phyloP scores from a whole-genome alignment of 2,888 invertebrate species.

The Leucophenga montana region DNA sequence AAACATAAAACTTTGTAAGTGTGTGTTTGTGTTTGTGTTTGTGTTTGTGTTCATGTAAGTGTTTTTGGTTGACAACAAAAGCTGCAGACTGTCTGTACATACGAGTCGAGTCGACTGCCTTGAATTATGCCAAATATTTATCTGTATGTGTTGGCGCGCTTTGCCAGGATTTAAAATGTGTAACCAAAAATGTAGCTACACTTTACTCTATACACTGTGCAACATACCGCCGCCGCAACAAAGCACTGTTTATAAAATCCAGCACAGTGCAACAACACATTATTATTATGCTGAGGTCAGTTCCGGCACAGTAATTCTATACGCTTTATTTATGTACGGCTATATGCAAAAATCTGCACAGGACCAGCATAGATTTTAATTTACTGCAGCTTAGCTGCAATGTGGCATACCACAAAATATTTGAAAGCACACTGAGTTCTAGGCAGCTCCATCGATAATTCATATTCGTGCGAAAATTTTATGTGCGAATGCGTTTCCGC shows the following conservation, averaged over 20 bases:
- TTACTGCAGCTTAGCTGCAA: constrained; percentile 16
- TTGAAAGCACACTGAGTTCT: too few species aligned
- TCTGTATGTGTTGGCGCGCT: constrained; percentile 48
- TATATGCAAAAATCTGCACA: not conserved
- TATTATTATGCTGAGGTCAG: too few species aligned
- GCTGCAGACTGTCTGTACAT: constrained; percentile 50
- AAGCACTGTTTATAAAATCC: not conserved
- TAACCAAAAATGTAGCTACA: not conserved
- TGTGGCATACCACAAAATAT: constrained; percentile 7
- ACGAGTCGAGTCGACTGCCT: too few species aligned
- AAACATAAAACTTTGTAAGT: too few species aligned
- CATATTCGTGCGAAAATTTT: too few species aligned
- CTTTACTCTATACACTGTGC: too few species aligned
- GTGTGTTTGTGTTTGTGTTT: too few species aligned
- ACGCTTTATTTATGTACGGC: too few species aligned
- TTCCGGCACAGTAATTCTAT: too few species aligned
- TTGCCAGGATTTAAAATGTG: constrained; percentile 16
- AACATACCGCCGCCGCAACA: too few species aligned
- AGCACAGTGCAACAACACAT: not conserved
- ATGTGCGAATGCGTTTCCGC: too few species aligned
- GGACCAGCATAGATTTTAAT: constrained; percentile 22
- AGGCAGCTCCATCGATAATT: too few species aligned
- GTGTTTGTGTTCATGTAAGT: not conserved
- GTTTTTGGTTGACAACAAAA: constrained; percentile 60
- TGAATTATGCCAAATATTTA: constrained; percentile 55